A percentile compares a stretch with the other conserved stretches of the same genome.
phyloP scores from a whole-genome alignment of 2,113 vertebrate species.

The Nymphicus hollandicus region DNA sequence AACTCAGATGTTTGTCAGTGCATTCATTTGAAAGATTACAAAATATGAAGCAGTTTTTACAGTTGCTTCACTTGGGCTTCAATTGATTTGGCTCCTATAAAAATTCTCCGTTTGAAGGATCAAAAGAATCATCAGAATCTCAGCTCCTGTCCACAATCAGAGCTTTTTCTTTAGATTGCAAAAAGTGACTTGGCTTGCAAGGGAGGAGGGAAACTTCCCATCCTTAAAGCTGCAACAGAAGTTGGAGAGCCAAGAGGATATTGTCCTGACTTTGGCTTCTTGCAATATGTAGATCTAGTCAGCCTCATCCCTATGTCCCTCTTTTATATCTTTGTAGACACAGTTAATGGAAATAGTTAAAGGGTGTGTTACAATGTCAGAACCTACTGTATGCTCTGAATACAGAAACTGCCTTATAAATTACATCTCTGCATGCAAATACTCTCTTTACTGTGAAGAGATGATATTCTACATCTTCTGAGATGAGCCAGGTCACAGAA shows the following conservation, averaged over 20 bases:
- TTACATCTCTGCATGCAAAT: background rate
- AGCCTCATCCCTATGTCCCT: background rate
- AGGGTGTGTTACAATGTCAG: background rate
- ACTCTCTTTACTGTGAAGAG: background rate
- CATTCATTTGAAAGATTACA: conserved; percentile 66
- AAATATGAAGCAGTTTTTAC: conserved; percentile 52
- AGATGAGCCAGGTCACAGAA: background rate
- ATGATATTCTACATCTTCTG: background rate
- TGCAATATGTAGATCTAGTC: background rate
- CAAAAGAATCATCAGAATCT: background rate
- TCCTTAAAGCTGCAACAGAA: background rate
- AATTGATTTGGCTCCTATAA: conserved; percentile 33
- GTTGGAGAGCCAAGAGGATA: background rate
- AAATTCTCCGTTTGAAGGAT: conserved; percentile 22
- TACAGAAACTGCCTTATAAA: background rate
- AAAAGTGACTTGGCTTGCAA: background rate
- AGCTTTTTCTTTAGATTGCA: background rate
- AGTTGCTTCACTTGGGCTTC: conserved; percentile 39
- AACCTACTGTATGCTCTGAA: background rate
- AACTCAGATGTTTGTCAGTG: conserved; percentile 51
- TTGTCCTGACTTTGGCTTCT: background rate
- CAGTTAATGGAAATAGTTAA: background rate
- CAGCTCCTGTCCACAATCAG: background rate
- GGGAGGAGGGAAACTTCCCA: background rate
- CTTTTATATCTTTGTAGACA: background rate